Evolutionary conservation across 2,113 vertebrate species (phyloP), one percentile per base, ranked within the genome.

Genomic region (Irena cyanogastra): DNA sequence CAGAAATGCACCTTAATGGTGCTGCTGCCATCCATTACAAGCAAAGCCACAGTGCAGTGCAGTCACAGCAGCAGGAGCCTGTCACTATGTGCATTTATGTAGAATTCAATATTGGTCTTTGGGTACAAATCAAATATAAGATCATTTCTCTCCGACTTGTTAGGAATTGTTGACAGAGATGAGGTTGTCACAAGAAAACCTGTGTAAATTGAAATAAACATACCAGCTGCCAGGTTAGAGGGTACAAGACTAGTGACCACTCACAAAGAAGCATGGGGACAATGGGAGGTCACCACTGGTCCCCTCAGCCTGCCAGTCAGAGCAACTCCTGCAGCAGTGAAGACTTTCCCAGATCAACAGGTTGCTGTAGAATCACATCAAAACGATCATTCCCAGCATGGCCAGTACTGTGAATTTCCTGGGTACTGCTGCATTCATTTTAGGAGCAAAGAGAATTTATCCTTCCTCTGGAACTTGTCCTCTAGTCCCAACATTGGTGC

Each of bases 81-180:
- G 42, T 9, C 78, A 78, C 33, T 15, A 19, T 0, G 0, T 16
- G n/a, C 7, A 3, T 35, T 56, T 16, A 61, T 8, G 39, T 26
- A 72, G 44, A 87, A 83, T 17, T 83, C 59, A 33, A 0, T 44
- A 53, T 3, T 24, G 12, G 22, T 28, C 50, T 89, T n/a, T 3
- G 27, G 33, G 22, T 45, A 52, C 47, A 56, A 75, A 60, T 30
- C 3, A 81, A 50, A 63, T 3, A 1, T 0, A 47, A 52, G 76
- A 56, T 13, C 2, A n/a, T 68, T 83, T 45, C 26, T 84, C 54
- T 60, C n/a, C 16, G 18, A 4, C 18, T 41, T 56, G 20, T 98
- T 99, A 54, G 98, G 98, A 99, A 98, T 98, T 41, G 97, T 98
- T 92, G 98, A 47, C 39, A 74, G 68, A 65, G 17, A 24, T 0